Percentiles rank a stretch among this genome's conserved stretches.
These are phyloP conservation scores for Cyprinus carpio DNA, from an alignment of 2,113 vertebrate genomes.

Conservation along the genomic window DNA sequence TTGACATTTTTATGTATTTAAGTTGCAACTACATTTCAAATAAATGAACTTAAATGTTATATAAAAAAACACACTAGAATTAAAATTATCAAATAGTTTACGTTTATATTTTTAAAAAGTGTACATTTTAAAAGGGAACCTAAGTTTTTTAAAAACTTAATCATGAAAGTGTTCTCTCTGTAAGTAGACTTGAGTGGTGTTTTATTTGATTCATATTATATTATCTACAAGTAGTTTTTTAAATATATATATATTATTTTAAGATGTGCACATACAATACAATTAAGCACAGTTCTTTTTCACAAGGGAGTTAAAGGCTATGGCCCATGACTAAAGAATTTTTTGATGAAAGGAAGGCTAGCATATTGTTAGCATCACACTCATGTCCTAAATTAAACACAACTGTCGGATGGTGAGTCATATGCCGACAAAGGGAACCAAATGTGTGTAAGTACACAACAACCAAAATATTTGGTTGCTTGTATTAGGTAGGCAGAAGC, in stretches of 20 bases:
- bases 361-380: constrained; percentile 25
- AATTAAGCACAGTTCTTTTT: not conserved
- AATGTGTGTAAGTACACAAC: not conserved
- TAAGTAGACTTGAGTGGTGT: not conserved
- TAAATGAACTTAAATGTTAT: no score
- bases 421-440: not conserved
- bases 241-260: not conserved
- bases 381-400: constrained; percentile 18
- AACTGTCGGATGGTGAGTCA: constrained; percentile 17
- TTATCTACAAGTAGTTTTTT: not conserved
- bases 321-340: constrained; percentile 16
- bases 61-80: no score
- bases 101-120: no score
- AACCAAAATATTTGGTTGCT: not conserved
- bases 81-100: no score
- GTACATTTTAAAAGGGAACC: not conserved
- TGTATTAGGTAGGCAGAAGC: not conserved
- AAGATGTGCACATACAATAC: not conserved
- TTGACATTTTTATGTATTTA: no score
- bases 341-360: constrained; percentile 25
- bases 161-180: not conserved
- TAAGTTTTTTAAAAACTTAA: not conserved
- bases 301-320: not conserved
- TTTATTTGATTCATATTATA: not conserved
- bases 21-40: no score